phyloP scores from a whole-genome alignment of 1,140 invertebrate species.

The Drosophila kurseongensis region DNA sequence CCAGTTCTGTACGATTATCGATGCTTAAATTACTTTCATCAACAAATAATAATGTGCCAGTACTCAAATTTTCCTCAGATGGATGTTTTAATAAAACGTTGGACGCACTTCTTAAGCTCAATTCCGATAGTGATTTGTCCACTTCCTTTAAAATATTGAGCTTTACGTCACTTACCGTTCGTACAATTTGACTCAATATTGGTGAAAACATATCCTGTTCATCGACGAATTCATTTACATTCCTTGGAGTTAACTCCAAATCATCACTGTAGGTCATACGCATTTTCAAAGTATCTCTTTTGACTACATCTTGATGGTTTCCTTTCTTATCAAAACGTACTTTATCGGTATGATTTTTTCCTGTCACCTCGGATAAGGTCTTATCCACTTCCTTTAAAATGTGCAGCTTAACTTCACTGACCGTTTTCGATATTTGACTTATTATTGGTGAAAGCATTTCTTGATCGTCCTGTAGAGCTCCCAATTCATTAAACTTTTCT shows the following conservation, averaged over 20 bases:
- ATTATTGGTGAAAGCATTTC: neutral
- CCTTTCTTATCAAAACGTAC: neutral
- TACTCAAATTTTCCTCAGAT: neutral
- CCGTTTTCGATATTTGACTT: too few species aligned
- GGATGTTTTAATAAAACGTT: neutral
- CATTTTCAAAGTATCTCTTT: too few species aligned
- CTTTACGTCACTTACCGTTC: neutral
- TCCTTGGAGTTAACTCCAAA: too few species aligned
- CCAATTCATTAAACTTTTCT: neutral
- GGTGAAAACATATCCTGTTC: constrained; percentile 1
- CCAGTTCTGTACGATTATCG: neutral
- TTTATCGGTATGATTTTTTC: neutral
- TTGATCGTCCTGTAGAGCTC: neutral
- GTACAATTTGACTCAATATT: neutral
- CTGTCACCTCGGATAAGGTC: neutral
- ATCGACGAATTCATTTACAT: neutral
- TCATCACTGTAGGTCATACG: too few species aligned
- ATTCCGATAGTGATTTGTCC: neutral
- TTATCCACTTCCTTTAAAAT: neutral
- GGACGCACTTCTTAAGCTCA: neutral
- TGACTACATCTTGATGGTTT: neutral
- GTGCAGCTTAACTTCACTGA: neutral
- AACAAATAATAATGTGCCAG: neutral
- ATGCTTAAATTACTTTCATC: too few species aligned
- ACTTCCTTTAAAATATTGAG: constrained; percentile 6